phyloP scores from a whole-genome alignment of 1,140 invertebrate genomes.

The Carcinoscorpius rotundicauda region DNA sequence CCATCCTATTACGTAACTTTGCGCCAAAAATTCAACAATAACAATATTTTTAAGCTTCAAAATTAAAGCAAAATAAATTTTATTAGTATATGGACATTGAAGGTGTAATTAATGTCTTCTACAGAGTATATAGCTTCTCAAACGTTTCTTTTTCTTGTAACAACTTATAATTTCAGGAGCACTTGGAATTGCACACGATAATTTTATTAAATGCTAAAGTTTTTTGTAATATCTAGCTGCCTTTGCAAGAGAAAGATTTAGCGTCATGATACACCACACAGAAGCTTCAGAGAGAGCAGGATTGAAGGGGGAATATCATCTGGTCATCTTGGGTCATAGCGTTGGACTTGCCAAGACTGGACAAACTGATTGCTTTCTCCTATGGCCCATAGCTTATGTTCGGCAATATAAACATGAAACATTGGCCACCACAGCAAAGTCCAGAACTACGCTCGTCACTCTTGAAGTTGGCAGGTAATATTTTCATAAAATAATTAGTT shows the following conservation, averaged over 20 bases:
- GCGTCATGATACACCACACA: slow-evolving; percentile 20
- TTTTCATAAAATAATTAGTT: background rate
- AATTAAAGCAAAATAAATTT: too few species aligned
- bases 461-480: slow-evolving; percentile 24
- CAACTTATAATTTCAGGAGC: too few species aligned
- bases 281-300: slow-evolving; percentile 20
- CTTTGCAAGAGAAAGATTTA: slow-evolving; percentile 14
- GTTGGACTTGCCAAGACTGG: slow-evolving; percentile 18
- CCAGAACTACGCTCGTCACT: slow-evolving; percentile 21
- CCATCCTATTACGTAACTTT: too few species aligned
- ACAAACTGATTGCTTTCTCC: slow-evolving; percentile 18
- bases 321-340: slow-evolving; percentile 22
- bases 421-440: slow-evolving; percentile 4
- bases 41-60: too few species aligned
- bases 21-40: too few species aligned
- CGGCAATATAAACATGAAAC: slow-evolving; percentile 23
- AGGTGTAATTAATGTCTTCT: too few species aligned
- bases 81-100: too few species aligned
- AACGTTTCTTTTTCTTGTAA: too few species aligned
- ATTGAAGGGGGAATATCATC: slow-evolving; percentile 15
- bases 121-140: too few species aligned
- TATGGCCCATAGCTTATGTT: slow-evolving; percentile 24
- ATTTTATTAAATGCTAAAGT: too few species aligned
- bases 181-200: too few species aligned
- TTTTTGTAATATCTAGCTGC: slow-evolving; percentile 6